Base-by-base conservation (phyloP, 2,888 invertebrate species). In the Pyrrhia umbra region DNA sequence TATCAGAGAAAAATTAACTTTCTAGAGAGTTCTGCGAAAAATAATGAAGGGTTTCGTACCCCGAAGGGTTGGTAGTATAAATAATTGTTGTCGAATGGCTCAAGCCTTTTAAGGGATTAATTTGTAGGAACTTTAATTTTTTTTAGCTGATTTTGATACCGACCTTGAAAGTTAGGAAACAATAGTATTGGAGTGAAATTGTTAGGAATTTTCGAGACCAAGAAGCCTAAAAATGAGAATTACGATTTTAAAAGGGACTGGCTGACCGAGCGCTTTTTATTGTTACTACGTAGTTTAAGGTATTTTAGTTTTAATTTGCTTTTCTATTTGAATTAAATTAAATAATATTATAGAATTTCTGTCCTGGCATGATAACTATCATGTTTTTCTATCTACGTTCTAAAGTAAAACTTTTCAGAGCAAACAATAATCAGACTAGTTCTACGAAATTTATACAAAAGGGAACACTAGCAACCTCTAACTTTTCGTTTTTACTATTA, bases 1-100 rank as follows among this genome's bases (percentile, higher is more conserved):
- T 82, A 83, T 80, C 77, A 73, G 76, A 65, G 72, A 81, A 81
- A 83, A 85, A 85, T 75, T 79, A 75, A 84, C 82, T 83, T 85
- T 76, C 60, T 27, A 54, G 64, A 65, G 62, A 79, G 77, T 82
- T 83, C 55, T 16, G 56, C 56, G 56, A 69, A 78, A 83, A 85
- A 79, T 85, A 82, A 84, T 82, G 71, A 81, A 81, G 74, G 80
- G 80, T 73, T 75, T 63, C 54, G 47, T 55, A 30, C 39, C 10
- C 47, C 25, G 20, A 50, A 46, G 61, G 56, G 64, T n/a, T 64
- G 54, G 40, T 56, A 40, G 77, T 68, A 75, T 78, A 69, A 80
- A 83, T 76, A 76, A 83, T 78, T 74, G 71, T 79, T 77, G 77
- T 82, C 76, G 72, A 83, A 75, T 63, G 63, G 63, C 57, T 76